Conservation (phyloP, 2,888 invertebrate genomes). For the Bruchidius siliquastri region DNA sequence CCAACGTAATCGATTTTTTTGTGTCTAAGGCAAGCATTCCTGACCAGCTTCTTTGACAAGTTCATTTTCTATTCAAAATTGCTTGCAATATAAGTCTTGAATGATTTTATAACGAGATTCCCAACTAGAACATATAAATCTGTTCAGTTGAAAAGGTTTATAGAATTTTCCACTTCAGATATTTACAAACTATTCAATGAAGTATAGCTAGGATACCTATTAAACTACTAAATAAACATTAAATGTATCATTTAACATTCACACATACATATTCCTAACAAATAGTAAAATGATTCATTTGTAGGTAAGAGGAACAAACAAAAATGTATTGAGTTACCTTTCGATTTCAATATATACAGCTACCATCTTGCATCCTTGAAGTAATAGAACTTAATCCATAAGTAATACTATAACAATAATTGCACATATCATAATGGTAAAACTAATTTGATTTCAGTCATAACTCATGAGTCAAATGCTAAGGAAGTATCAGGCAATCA, state of each 20-base stretch:
- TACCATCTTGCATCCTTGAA: neutral
- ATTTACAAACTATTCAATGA: too few species aligned
- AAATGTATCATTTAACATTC: neutral
- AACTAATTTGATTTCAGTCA: neutral
- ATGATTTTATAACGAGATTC: too few species aligned
- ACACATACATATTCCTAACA: neutral
- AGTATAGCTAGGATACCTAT: too few species aligned
- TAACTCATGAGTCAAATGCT: neutral
- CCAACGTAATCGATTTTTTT: too few species aligned
- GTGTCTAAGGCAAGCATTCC: too few species aligned
- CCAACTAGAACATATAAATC: too few species aligned
- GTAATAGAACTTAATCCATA: neutral
- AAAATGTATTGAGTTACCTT: neutral
- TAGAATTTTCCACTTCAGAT: too few species aligned
- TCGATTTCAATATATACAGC: neutral
- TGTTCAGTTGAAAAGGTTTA: too few species aligned
- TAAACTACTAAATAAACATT: neutral
- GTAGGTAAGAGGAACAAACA: neutral
- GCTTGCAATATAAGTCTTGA: too few species aligned
- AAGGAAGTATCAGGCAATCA: neutral
- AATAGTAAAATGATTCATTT: neutral
- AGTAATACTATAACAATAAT: neutral
- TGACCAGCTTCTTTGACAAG: too few species aligned
- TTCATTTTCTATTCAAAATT: too few species aligned
- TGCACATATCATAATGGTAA: neutral